Evolutionary conservation across 2,797 vertebrate species (phyloP).

Genomic region (Spondyliosoma cantharus): DNA sequence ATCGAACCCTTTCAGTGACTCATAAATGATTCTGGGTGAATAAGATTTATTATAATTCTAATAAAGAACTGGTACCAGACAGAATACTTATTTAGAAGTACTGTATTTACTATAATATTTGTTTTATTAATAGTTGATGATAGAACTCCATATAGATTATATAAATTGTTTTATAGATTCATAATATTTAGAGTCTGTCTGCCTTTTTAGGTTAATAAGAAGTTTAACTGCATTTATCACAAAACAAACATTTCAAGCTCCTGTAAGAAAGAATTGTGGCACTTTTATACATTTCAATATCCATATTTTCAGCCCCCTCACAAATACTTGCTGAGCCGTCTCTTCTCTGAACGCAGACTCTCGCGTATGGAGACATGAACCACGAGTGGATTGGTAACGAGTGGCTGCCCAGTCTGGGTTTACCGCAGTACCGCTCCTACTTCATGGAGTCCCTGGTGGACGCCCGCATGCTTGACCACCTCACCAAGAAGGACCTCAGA

Average conservation of each 20-base stretch:
- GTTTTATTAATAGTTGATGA: not conserved
- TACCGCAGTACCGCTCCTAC: slow-evolving; percentile 97
- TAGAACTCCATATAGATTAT: not conserved
- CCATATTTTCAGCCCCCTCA: not conserved
- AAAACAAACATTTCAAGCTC: not conserved
- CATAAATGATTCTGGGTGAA: not conserved
- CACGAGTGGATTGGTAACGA: slow-evolving; percentile 99
- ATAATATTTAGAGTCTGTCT: not conserved
- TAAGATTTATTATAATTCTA: not conserved
- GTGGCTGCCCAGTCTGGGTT: slow-evolving; percentile 95
- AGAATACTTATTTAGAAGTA: not conserved
- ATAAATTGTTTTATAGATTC: too few species aligned
- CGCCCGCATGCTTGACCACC: slow-evolving; percentile 96
- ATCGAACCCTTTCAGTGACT: not conserved
- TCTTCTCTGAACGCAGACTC: slow-evolving; percentile 81
- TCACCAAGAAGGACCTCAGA: slow-evolving; percentile 97
- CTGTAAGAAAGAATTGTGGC: too few species aligned
- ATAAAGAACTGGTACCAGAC: not conserved
- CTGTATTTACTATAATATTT: too few species aligned
- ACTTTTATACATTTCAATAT: not conserved
- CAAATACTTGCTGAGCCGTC: not conserved
- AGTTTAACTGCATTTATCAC: not conserved
- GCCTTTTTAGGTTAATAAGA: not conserved
- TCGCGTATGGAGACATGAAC: slow-evolving; percentile 98
- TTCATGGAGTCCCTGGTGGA: slow-evolving; percentile 99